These are phyloP conservation scores for Eupleurogrammus muticus DNA, from an alignment of 2,797 vertebrate genomes.

Conservation along the genomic window DNA sequence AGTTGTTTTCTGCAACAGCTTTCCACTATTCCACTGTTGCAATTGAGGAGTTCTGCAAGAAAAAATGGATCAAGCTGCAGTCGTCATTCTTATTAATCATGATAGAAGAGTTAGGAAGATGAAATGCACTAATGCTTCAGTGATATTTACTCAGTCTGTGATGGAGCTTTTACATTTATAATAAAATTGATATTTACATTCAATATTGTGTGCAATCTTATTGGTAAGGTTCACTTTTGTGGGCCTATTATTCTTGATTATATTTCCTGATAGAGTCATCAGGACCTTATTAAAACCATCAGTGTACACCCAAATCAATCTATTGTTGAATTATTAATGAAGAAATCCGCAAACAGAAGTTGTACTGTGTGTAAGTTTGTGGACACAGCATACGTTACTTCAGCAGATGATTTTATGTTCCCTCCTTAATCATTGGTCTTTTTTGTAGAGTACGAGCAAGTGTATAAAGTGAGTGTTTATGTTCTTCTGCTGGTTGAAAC, in stretches of 20 bases:
- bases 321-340: slow-evolving; percentile 11
- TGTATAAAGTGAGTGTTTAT: too few relatives aligned
- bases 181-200: not conserved
- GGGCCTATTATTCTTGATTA: not conserved
- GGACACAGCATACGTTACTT: not conserved
- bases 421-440: too few relatives aligned
- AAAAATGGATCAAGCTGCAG: not conserved
- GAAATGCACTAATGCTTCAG: not conserved
- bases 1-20: too few relatives aligned
- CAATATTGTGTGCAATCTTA: too few relatives aligned
- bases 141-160: not conserved
- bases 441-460: too few relatives aligned
- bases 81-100: not conserved
- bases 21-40: too few relatives aligned
- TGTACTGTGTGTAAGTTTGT: slow-evolving; percentile 9
- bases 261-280: too few relatives aligned
- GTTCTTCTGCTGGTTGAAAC: too few relatives aligned
- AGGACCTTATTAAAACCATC: not conserved
- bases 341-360: not conserved
- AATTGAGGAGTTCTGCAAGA: not conserved
- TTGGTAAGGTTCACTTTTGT: too few relatives aligned
- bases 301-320: not conserved
- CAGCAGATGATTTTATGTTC: too few relatives aligned
- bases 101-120: not conserved
- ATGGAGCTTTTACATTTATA: not conserved